Percentiles rank a stretch among this genome's conserved stretches.
These are phyloP conservation scores for Pristionchus pacificus DNA, from an alignment of 1,140 invertebrate genomes.

Conservation along the genomic window DNA sequence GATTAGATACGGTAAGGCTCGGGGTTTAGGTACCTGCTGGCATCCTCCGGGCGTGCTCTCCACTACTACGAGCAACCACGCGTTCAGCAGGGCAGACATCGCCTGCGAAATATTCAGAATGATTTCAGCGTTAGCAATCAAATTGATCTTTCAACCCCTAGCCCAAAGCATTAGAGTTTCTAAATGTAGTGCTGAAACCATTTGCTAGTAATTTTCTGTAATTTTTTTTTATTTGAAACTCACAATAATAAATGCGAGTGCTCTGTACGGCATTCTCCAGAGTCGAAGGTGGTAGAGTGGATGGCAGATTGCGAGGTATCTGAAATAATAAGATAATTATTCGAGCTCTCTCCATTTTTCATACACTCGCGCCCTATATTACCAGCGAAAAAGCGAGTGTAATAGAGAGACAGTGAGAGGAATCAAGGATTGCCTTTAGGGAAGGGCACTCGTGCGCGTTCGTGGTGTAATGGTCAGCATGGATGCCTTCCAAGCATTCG, in stretches of 20 bases:
- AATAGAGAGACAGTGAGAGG: no score
- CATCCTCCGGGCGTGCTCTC: conserved; percentile 17
- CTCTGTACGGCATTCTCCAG: conserved; percentile 37
- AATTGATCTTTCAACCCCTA: no score
- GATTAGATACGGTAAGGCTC: no score
- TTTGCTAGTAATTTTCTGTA: background rate
- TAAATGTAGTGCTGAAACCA: background rate
- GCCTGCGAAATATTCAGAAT: conserved; percentile 2
- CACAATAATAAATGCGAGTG: conserved; percentile 26
- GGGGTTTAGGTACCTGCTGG: no score
- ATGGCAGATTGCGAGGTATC: conserved; percentile 37
- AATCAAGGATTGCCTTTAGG: no score
- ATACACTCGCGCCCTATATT: no score
- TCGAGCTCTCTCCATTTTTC: no score
- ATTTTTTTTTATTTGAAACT: conserved; percentile 20
- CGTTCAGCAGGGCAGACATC: conserved; percentile 16
- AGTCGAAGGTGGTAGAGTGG: conserved; percentile 39
- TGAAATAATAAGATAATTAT: no score
- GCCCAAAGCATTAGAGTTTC: no score
- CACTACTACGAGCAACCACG: conserved; percentile 37
- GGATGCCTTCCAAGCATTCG: conserved; percentile 32
- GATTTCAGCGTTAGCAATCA: no score
- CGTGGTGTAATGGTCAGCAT: conserved; percentile 32
- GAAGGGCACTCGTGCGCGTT: no score
- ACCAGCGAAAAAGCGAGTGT: no score